phyloP scores from a whole-genome alignment of 2,888 invertebrate species.

The Meiosimyza platycephala region DNA sequence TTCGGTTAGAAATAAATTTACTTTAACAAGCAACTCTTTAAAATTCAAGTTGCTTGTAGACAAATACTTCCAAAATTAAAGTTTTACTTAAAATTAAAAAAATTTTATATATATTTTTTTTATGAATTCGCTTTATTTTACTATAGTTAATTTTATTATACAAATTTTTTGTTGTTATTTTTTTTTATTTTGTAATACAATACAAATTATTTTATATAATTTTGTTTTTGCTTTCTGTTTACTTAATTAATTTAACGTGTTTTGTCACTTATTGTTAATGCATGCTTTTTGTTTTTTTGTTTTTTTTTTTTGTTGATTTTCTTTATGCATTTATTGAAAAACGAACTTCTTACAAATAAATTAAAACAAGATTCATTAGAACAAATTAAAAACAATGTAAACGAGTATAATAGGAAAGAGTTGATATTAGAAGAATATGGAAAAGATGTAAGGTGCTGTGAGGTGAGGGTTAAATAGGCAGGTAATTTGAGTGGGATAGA shows the following conservation, averaged over 20 bases:
- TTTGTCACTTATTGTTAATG: constrained; percentile 54
- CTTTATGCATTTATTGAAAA: constrained; percentile 18
- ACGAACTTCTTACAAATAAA: constrained; percentile 31
- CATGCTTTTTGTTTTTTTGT: constrained; percentile 35
- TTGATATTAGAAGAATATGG: not conserved
- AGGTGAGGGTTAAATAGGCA: not conserved
- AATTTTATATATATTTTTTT: constrained; percentile 44
- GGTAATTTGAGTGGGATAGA: not conserved
- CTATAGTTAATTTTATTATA: constrained; percentile 63
- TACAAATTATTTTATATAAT: constrained; percentile 56
- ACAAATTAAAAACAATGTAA: constrained; percentile 19
- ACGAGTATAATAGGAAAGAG: constrained; percentile 34
- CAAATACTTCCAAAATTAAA: too few relatives aligned
- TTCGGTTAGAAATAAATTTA: too few relatives aligned
- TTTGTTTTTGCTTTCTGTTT: constrained; percentile 46
- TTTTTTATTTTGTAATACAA: constrained; percentile 57
- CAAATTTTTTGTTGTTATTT: constrained; percentile 56
- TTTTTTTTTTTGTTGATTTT: constrained; percentile 31
- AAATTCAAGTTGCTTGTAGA: too few relatives aligned
- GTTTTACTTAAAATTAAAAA: too few relatives aligned
- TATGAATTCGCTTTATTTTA: constrained; percentile 54
- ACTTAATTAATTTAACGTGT: constrained; percentile 56
- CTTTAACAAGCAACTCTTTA: too few relatives aligned
- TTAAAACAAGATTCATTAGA: constrained; percentile 30
- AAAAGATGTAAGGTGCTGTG: not conserved